Conservation (phyloP, 2,888 invertebrate genomes). For the Xylocampa areola region DNA sequence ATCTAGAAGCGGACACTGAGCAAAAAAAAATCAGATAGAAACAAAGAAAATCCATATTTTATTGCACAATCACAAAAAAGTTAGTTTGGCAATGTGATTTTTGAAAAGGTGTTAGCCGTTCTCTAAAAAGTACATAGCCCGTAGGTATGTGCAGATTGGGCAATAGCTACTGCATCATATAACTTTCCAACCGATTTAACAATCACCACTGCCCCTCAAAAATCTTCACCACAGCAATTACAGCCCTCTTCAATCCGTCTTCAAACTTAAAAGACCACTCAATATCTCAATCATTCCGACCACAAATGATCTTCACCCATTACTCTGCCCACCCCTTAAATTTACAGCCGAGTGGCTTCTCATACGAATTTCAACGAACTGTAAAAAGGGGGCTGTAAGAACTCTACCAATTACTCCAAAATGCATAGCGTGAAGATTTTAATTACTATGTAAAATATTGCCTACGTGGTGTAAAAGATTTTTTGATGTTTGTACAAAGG, state of each 20-base stretch:
- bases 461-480: background rate
- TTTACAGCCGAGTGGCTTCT: conserved; percentile 38
- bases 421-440: conserved; percentile 33
- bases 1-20: too few relatives aligned
- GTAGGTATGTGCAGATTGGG: too few relatives aligned
- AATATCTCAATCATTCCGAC: conserved; percentile 25
- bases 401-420: conserved; percentile 33
- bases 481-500: too few relatives aligned
- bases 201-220: conserved; percentile 13
- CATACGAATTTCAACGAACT: conserved; percentile 11
- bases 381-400: conserved; percentile 21
- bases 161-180: background rate
- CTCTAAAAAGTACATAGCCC: too few relatives aligned
- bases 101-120: too few relatives aligned
- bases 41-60: too few relatives aligned
- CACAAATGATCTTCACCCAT: conserved; percentile 34
- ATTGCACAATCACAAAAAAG: too few relatives aligned
- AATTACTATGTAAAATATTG: conserved; percentile 44
- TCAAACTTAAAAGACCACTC: conserved; percentile 9
- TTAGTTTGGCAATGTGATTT: too few relatives aligned
- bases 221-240: conserved; percentile 29
- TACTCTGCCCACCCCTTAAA: conserved; percentile 35
- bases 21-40: too few relatives aligned
- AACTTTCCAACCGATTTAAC: conserved; percentile 12
- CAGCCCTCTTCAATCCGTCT: conserved; percentile 24